phyloP scores from a whole-genome alignment of 2,113 vertebrate genomes.

The Eolophus roseicapilla region DNA sequence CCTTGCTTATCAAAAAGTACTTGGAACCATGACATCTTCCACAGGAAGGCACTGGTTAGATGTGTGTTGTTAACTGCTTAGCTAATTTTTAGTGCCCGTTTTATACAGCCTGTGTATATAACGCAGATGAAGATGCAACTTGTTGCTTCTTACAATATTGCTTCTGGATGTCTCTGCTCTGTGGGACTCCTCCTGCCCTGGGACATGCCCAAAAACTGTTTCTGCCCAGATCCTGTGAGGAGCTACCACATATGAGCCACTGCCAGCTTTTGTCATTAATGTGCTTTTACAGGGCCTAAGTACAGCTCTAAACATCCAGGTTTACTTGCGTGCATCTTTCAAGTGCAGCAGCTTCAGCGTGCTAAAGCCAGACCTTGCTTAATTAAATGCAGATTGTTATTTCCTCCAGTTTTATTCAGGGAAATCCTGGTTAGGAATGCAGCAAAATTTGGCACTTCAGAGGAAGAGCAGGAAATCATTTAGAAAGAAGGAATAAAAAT shows the following conservation, averaged over 20 bases:
- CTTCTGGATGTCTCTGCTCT: background rate
- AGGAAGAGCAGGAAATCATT: background rate
- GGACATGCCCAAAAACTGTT: background rate
- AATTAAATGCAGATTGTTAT: background rate
- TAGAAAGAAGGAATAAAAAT: background rate
- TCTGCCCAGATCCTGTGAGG: background rate
- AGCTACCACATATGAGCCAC: background rate
- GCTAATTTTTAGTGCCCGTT: background rate
- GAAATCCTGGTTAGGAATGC: background rate
- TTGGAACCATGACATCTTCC: background rate
- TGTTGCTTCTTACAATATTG: background rate
- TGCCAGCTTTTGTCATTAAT: constrained; percentile 27
- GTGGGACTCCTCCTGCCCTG: fast-evolving
- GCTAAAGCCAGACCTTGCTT: background rate
- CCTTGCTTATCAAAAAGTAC: background rate
- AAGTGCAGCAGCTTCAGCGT: background rate
- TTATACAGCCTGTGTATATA: background rate
- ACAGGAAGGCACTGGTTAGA: background rate
- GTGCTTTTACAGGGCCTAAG: constrained; percentile 2
- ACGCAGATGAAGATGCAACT: background rate
- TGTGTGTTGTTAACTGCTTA: background rate
- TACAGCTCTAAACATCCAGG: constrained; percentile 1
- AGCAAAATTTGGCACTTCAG: background rate
- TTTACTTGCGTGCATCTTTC: background rate
- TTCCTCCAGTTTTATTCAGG: background rate